These are phyloP conservation scores for Gambelia wislizenii DNA, from an alignment of 2,797 vertebrate genomes.

Conservation along the genomic window DNA sequence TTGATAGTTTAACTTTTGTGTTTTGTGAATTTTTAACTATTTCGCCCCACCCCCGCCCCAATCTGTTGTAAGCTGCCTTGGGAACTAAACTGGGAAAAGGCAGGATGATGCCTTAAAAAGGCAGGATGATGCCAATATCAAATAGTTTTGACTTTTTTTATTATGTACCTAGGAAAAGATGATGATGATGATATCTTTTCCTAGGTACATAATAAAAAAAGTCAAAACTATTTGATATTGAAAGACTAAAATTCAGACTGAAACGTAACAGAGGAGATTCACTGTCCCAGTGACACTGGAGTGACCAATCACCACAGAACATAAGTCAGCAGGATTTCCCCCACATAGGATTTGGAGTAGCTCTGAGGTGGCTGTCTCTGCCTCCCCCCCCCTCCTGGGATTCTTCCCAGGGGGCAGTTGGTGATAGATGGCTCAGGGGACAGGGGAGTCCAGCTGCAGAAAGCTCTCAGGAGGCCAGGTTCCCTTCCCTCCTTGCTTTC, in stretches of 20 bases:
- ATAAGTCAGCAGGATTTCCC: neutral
- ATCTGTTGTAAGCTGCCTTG: neutral
- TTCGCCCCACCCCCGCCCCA: too few relatives aligned
- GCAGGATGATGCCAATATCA: too few relatives aligned
- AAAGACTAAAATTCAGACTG: too few relatives aligned
- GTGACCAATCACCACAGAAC: neutral
- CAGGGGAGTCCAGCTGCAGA: neutral
- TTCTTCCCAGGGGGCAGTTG: neutral
- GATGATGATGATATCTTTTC: too few relatives aligned
- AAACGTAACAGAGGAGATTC: too few relatives aligned
- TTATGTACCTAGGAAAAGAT: too few relatives aligned
- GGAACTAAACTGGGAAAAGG: neutral
- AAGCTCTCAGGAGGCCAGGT: neutral
- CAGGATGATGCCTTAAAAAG: too few relatives aligned
- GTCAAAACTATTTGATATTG: neutral
- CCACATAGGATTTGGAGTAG: neutral
- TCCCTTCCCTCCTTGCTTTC: neutral
- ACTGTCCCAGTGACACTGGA: too few relatives aligned
- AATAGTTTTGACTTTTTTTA: too few relatives aligned
- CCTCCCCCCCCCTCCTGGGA: neutral
- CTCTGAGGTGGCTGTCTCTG: neutral
- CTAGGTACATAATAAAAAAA: neutral
- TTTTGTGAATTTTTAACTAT: too few relatives aligned
- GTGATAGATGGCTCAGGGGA: neutral
- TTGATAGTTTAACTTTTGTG: too few relatives aligned